Conservation (phyloP, 2,113 vertebrate species). For the Tragelaphus scriptus region DNA sequence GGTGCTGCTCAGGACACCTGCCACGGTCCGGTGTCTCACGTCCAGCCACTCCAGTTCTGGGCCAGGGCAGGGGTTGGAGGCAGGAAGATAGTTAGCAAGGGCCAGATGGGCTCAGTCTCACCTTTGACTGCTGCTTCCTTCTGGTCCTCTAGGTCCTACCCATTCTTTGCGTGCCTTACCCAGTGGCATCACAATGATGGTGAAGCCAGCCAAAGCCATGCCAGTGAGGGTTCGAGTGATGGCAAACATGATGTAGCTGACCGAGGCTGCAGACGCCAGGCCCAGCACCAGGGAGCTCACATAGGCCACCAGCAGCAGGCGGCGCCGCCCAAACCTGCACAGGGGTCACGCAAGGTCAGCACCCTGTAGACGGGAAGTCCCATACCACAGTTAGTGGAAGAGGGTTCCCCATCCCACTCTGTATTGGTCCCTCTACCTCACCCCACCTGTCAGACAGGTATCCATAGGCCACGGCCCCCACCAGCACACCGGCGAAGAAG, state of each 20-base stretch:
- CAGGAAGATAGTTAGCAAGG: neutral
- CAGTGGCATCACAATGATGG: slow-evolving; percentile 82
- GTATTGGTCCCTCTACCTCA: neutral
- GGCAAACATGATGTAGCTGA: slow-evolving; percentile 85
- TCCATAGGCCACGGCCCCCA: slow-evolving; percentile 86
- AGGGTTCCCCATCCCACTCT: neutral
- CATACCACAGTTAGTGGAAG: neutral
- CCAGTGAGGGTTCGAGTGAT: slow-evolving; percentile 82
- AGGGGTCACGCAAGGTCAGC: neutral
- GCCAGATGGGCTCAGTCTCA: neutral
- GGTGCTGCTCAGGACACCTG: slow-evolving; percentile 79
- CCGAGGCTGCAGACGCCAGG: slow-evolving; percentile 73
- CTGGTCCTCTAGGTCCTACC: neutral
- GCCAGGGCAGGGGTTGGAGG: neutral
- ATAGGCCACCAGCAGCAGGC: slow-evolving; percentile 70
- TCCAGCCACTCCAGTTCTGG: slow-evolving; percentile 88
- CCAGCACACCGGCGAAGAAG: slow-evolving; percentile 89
- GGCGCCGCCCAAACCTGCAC: slow-evolving; percentile 83
- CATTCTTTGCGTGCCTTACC: slow-evolving; percentile 71
- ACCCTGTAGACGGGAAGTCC: neutral
- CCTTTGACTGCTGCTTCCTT: neutral
- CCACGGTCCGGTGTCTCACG: slow-evolving; percentile 82
- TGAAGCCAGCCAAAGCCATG: slow-evolving; percentile 81
- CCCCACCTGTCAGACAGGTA: slow-evolving; percentile 88
- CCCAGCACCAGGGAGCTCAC: slow-evolving; percentile 60